Percentiles rank a stretch among this genome's conserved stretches.
Conservation (phyloP, 2,113 vertebrate genomes). For the Pituophis catenifer region DNA sequence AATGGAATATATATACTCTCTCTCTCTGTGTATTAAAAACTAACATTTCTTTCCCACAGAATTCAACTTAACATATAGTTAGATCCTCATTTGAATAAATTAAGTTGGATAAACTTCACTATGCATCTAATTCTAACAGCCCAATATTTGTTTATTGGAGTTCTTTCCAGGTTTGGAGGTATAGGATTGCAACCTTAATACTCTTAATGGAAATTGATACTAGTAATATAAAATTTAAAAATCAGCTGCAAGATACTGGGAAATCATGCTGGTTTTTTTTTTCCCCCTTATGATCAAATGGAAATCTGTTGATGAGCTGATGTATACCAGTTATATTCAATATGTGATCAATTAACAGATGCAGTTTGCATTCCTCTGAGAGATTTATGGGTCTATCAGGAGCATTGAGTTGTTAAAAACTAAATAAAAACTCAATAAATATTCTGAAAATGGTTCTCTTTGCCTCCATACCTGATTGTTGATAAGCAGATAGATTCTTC, state of each 20-base stretch:
- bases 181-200: constrained; percentile 30
- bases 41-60: background rate
- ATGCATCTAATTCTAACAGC: constrained; percentile 47
- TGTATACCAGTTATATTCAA: constrained; percentile 31
- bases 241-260: constrained; percentile 41
- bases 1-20: background rate
- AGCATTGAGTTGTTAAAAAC: background rate
- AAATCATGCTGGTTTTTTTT: constrained; percentile 12
- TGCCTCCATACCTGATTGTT: constrained; percentile 2
- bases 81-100: constrained; percentile 50
- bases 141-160: background rate
- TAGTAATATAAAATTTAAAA: constrained; percentile 41
- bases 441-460: background rate
- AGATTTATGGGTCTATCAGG: background rate
- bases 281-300: constrained; percentile 30
- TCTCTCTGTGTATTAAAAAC: background rate
- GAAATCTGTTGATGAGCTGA: constrained; percentile 32
- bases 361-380: constrained; percentile 31
- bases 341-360: constrained; percentile 23
- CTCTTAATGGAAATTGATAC: constrained; percentile 27
- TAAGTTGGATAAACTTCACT: constrained; percentile 39
- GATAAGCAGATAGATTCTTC: background rate
- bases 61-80: background rate
- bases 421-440: constrained; percentile 12
- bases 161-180: background rate